These are phyloP conservation scores for Zygaena filipendulae DNA, from an alignment of 2,888 invertebrate species.

Conservation along the genomic window DNA sequence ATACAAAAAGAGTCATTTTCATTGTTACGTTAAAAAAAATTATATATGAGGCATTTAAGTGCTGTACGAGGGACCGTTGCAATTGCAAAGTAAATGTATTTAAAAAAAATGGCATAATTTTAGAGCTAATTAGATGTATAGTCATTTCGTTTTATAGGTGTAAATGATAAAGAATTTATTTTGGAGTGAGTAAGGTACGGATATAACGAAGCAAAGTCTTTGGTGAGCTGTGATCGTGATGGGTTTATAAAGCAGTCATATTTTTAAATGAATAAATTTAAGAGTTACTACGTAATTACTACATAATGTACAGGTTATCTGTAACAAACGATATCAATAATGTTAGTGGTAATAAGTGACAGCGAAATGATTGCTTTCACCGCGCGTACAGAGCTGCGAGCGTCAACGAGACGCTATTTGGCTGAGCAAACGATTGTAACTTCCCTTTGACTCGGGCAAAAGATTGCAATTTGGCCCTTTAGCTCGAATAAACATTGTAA, in stretches of 20 bases:
- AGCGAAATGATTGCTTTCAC: constrained; percentile 13
- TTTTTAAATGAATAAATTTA: constrained; percentile 65
- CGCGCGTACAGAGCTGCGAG: too few species aligned
- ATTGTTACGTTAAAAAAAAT: constrained; percentile 54
- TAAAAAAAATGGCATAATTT: constrained; percentile 68
- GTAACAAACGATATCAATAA: constrained; percentile 24
- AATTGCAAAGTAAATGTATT: constrained; percentile 67
- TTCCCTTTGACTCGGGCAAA: too few species aligned
- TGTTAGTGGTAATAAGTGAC: constrained; percentile 20
- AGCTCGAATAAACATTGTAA: too few species aligned
- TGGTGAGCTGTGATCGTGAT: constrained; percentile 66
- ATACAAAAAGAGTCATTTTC: constrained; percentile 43
- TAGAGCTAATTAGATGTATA: constrained; percentile 66
- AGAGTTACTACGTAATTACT: constrained; percentile 61
- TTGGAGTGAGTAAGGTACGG: constrained; percentile 59
- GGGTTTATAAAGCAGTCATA: constrained; percentile 68
- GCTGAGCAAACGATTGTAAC: too few species aligned
- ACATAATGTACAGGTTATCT: constrained; percentile 36
- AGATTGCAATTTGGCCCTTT: too few species aligned
- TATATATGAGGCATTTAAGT: constrained; percentile 64
- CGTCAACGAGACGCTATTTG: too few species aligned
- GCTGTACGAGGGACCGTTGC: constrained; percentile 68
- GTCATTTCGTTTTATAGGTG: constrained; percentile 67
- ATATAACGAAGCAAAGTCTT: constrained; percentile 64
- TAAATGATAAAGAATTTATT: constrained; percentile 67